Evolutionary conservation across 2,113 vertebrate species (phyloP), one percentile per base, ranked within the genome.

Genomic region (Tachysurus vachellii): DNA sequence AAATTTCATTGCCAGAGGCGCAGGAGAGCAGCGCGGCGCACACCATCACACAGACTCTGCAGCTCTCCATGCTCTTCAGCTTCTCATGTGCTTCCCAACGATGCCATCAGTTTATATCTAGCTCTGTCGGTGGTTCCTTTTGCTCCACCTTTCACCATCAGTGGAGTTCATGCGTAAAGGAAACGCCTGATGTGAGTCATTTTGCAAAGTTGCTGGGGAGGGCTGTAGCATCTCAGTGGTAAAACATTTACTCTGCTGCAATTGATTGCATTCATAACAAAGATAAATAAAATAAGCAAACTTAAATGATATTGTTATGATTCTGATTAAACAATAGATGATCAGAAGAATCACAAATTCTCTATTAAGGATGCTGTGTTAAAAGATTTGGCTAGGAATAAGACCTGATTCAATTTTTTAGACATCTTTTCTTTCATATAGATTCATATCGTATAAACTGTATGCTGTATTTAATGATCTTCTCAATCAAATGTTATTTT

Each of bases 61-160:
- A 94, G 91, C 92, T 95, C 82, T 93, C 94, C 95, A 94, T 95
- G 92, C 93, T 95, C 86, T 91, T 91, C 85, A 84, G 87, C 85
- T 92, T 85, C 90, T 88, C 81, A 79, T 80, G 50, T 81, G 57
- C 47, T 89, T 86, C 88, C 26, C 82, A 12, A 80, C 68, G 62
- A 82, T n/a, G 85, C 86, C 87, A 82, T 90, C 92, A 90, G 90
- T 92, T 94, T 95, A 94, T 95, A 95, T 95, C 91, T 90, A 89
- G 87, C 90, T 88, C 81, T 90, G 90, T 88, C 84, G 11, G 19
- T 88, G 62, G 44, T 88, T 88, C 87, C 76, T 54, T 64, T 93
- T 68, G 95, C 95, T 91, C 94, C 94, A 94, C 95, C 94, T 95
- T 91, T 90, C 88, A 83, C 90, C 92, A 92, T 92, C 83, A 90